phyloP scores from a whole-genome alignment of 2,888 invertebrate species.

The Callosobruchus maculatus region DNA sequence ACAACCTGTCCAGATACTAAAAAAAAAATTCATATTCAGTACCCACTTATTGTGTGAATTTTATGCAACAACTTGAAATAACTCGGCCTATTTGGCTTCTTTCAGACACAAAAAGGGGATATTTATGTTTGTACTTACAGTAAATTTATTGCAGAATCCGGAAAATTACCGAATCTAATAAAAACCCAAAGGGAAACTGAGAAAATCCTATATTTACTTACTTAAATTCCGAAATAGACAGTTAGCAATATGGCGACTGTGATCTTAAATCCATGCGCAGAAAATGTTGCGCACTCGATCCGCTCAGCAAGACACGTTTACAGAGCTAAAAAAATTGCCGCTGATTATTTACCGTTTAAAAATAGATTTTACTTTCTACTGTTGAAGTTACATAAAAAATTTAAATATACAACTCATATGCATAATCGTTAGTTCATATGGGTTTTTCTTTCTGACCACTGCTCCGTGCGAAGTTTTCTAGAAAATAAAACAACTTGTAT shows the following conservation, averaged over 20 bases:
- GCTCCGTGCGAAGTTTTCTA: too few species aligned
- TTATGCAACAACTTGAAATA: conserved; percentile 41
- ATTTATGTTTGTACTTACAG: conserved; percentile 36
- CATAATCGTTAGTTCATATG: too few species aligned
- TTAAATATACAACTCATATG: too few species aligned
- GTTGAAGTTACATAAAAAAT: conserved; percentile 7
- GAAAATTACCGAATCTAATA: conserved; percentile 18
- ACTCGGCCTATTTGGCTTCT: conserved; percentile 20
- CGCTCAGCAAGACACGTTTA: conserved; percentile 19
- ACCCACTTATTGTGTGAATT: conserved; percentile 35
- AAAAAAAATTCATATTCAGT: conserved; percentile 31
- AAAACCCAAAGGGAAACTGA: conserved; percentile 27
- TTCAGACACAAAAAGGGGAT: conserved; percentile 8
- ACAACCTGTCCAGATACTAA: conserved; percentile 25
- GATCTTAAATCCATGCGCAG: conserved; percentile 41
- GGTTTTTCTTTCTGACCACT: too few species aligned
- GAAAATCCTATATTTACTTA: conserved; percentile 47
- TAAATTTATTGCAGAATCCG: conserved; percentile 26
- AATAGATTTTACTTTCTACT: conserved; percentile 27
- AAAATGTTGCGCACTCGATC: conserved; percentile 16
- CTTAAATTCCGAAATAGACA: conserved; percentile 49
- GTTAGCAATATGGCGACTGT: conserved; percentile 51
- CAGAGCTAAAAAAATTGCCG: conserved; percentile 14
- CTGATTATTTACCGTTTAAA: conserved; percentile 21
- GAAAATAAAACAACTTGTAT: too few species aligned